Evolutionary conservation across 35 echinoderm and acorn worm species (phyloP), one percentile per base, ranked within the genome.

Genomic region (Ophiothrix spiculata): DNA sequence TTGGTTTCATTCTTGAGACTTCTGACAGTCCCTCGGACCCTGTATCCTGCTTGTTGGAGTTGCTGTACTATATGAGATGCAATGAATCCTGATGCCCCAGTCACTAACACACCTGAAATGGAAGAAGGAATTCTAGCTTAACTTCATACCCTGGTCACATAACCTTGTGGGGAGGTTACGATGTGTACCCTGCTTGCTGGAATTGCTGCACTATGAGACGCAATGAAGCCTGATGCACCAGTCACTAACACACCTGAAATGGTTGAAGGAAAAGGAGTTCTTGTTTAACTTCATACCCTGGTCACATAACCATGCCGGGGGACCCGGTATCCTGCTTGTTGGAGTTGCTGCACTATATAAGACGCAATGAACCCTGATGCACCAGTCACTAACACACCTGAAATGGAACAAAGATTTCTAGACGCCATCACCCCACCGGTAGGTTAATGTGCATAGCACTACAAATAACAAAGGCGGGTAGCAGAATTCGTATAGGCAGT

Each of bases 321-420:
- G 33, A 95, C 93, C 25, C 56, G 36, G 56, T 95, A 84, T 25
- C 88, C 93, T 35, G 88, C 80, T 34, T 90, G 33, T 28, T 64
- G 88, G 31, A 90, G 63, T 45, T 95, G 88, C 40, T 91, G 60
- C 1, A 90, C 88, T 23, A 91, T 77, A 75, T 95, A 89, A 23
- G 93, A 41, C 11, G 84, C 93, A 38, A 95, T 82, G 60, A 79
- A 95, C 0, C 93, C 93, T 36, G 88, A 91, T 14, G 88, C 93
- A 75, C 93, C 93, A 15, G 93, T 95, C 36, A 95, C 93, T 34
- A 95, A 83, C 35, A 95, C 93, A 36, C 40, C 93, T 95, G 49
- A 54, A 64, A 79, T n/a, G n/a, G n/a, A n/a, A n/a, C n/a, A n/a
- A n/a, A n/a, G n/a, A n/a, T n/a, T n/a, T n/a, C n/a, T n/a, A n/a